phyloP scores from a whole-genome alignment of 1,140 invertebrate species.

The Kradibia gibbosae region DNA sequence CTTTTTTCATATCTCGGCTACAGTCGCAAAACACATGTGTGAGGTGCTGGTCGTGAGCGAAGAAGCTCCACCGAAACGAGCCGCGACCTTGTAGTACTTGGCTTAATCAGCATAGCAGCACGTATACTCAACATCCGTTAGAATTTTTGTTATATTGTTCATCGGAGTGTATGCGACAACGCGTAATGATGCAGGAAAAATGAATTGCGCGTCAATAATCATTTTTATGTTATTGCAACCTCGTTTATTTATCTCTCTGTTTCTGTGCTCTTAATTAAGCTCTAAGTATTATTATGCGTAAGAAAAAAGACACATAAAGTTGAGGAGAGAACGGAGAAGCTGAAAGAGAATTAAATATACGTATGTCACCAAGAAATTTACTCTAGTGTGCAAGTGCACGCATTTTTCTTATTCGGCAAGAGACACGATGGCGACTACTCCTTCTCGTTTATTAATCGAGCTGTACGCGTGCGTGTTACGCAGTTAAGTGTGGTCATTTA shows the following conservation, averaged over 20 bases:
- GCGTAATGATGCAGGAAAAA: too few species aligned
- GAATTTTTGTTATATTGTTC: too few species aligned
- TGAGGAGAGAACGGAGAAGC: neutral
- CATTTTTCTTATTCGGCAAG: slow-evolving; percentile 41
- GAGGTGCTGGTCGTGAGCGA: too few species aligned
- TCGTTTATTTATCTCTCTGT: too few species aligned
- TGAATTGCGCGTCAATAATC: too few species aligned
- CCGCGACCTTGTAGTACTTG: neutral
- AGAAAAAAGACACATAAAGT: neutral
- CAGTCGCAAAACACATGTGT: too few species aligned
- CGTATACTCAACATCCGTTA: too few species aligned
- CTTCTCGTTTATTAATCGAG: slow-evolving; percentile 38
- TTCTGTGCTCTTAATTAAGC: too few species aligned
- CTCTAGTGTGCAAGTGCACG: neutral
- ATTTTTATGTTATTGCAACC: too few species aligned
- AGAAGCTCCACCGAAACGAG: neutral
- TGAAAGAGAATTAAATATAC: slow-evolving; percentile 28
- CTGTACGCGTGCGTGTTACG: slow-evolving; percentile 17
- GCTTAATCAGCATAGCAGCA: too few species aligned
- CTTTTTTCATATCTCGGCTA: neutral
- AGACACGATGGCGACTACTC: neutral
- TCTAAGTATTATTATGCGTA: neutral
- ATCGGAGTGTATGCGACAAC: too few species aligned
- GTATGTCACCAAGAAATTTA: neutral
- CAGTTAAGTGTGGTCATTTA: slow-evolving; percentile 21